Evolutionary conservation across 1,140 invertebrate species (phyloP).

Genomic region (Megathymus violae): DNA sequence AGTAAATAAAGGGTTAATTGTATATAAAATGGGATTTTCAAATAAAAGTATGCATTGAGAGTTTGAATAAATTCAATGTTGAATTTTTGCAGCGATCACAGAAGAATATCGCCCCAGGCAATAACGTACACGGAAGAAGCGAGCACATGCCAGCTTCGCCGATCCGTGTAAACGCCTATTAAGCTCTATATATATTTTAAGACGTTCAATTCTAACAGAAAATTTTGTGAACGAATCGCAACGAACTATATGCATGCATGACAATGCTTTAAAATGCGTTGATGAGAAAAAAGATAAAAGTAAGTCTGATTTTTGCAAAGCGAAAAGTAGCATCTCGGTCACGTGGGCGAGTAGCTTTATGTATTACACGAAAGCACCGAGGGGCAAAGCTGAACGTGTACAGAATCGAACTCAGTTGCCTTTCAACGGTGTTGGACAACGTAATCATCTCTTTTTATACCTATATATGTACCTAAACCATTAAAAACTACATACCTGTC

Average conservation of each 20-base stretch:
- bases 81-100: neutral
- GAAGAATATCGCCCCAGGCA: neutral
- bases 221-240: too few species aligned
- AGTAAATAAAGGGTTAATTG: too few species aligned
- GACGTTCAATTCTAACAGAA: too few species aligned
- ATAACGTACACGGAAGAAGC: neutral
- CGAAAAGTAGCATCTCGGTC: neutral
- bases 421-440: slow-evolving; percentile 6
- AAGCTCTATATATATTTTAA: too few species aligned
- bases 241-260: too few species aligned
- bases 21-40: too few species aligned
- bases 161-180: neutral
- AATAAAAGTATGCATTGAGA: neutral
- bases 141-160: neutral
- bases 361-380: slow-evolving; percentile 3
- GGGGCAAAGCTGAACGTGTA: slow-evolving; percentile 17
- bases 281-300: neutral
- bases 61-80: neutral
- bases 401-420: slow-evolving; percentile 9
- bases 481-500: too few species aligned
- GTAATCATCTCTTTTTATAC: slow-evolving; percentile 4
- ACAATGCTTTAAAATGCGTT: too few species aligned
- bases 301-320: neutral
- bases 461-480: too few species aligned
- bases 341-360: slow-evolving; percentile 12